A percentile compares a stretch with the other conserved stretches of the same genome.
Evolutionary conservation across 1,140 invertebrate genomes (phyloP).

Genomic region (Macrotrachela quadricornifera): DNA sequence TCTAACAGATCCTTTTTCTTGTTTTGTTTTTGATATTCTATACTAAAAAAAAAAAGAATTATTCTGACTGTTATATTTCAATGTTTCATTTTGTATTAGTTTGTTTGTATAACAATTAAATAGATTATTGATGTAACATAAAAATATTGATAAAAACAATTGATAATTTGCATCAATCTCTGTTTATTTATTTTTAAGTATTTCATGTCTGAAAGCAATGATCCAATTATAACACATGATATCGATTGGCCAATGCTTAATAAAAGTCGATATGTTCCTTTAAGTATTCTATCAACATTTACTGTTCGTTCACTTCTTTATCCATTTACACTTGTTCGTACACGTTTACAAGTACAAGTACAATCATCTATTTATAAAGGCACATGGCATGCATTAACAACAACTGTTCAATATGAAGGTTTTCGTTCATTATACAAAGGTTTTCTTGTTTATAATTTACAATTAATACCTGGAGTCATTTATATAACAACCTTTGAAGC

Average conservation of each 20-base stretch:
- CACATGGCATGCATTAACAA: conserved; percentile 25
- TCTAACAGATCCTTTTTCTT: too few relatives aligned
- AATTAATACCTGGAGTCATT: conserved; percentile 54
- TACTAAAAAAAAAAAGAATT: too few relatives aligned
- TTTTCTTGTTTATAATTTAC: conserved; percentile 75
- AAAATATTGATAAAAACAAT: too few relatives aligned
- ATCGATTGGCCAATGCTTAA: conserved; percentile 99
- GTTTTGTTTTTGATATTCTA: too few relatives aligned
- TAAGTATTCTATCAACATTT: conserved; percentile 66
- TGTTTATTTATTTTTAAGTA: too few relatives aligned
- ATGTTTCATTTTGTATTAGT: too few relatives aligned
- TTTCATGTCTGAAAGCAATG: too few relatives aligned
- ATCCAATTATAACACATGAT: not conserved
- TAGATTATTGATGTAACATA: too few relatives aligned
- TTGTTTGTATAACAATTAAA: too few relatives aligned
- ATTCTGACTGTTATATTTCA: too few relatives aligned
- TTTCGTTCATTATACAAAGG: conserved; percentile 65
- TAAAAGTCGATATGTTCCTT: conserved; percentile 67
- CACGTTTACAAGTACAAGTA: conserved; percentile 53
- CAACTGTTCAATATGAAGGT: conserved; percentile 71
- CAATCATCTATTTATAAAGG: not conserved
- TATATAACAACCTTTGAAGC: conserved; percentile 90
- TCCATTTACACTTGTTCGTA: conserved; percentile 86
- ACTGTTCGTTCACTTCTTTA: conserved; percentile 69
- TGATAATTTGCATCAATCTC: too few relatives aligned